Base-by-base conservation (phyloP, 1,140 invertebrate species). In the Pemphigus obesinymphae region DNA sequence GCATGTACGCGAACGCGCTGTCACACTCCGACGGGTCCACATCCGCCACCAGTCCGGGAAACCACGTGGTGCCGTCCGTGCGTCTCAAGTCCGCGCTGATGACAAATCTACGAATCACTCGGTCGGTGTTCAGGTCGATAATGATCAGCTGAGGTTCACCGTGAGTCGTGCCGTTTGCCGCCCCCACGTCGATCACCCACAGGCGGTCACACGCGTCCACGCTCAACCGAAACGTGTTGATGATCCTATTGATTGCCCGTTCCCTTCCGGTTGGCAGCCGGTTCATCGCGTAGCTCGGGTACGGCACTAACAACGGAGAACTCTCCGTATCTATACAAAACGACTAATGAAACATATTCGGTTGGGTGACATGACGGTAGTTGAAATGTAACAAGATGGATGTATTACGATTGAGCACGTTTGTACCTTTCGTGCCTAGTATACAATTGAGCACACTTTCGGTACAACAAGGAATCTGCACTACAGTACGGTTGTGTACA, bases 21-120 rank as follows among this genome's bases (percentile, higher is more conserved):
- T 93, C 90, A 83, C 93, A 95, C 63, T 89, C 89, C 29, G 90
- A 87, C 5, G 90, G 87, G 23, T 90, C 89, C 1, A 90, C 89
- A 84, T 94, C 93, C 0, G 94, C 90, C 0, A 91, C 92, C 48
- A 95, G 90, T 84, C 93, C 93, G 0, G 92, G 84, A 93, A 94
- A 1, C 92, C 92, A 83, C 93, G 92, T 90, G 0, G 92, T 93
- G 45, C 91, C 89, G 82, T 90, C 86, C 75, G 91, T 92, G 0
- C 91, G 92, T 0, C 90, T 87, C 84, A 93, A 90, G 0, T 88
- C 88, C 1, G 86, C 85, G 0, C 91, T 91, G 23, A 94, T 88
- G 2, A 87, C 84, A 83, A 90, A 92, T 58, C 89, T 89, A 55
- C 91, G 87, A 5, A 93, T 66, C 29, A 93, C 84, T 72, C 88